Conservation (phyloP, 2,888 invertebrate genomes). For the Leptopilina drosophilae region DNA sequence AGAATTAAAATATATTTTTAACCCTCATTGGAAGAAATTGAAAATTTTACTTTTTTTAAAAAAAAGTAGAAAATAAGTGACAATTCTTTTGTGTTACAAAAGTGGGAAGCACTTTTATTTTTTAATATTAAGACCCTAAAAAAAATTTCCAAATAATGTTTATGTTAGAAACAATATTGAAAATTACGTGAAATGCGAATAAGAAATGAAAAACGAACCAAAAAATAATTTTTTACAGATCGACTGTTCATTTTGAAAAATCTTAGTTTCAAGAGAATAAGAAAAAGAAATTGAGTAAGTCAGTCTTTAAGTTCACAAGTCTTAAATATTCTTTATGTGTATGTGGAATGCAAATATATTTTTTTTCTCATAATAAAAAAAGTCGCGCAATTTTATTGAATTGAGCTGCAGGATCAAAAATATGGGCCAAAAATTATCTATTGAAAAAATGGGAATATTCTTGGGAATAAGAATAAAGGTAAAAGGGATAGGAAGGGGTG, state of each 20-base stretch:
- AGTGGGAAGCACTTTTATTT: constrained; percentile 24
- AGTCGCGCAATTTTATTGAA: too few species aligned
- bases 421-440: background rate
- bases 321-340: background rate
- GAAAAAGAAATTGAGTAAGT: background rate
- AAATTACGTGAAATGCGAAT: too few species aligned
- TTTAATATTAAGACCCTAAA: too few species aligned
- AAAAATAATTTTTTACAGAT: too few species aligned
- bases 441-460: background rate
- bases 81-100: background rate
- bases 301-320: constrained; percentile 21
- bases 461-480: background rate
- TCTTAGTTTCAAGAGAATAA: background rate
- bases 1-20: too few species aligned
- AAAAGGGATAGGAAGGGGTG: constrained; percentile 57
- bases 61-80: background rate
- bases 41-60: too few species aligned
- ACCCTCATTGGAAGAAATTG: too few species aligned
- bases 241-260: background rate
- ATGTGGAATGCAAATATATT: constrained; percentile 17
- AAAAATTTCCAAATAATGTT: too few species aligned
- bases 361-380: background rate
- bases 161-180: too few species aligned
- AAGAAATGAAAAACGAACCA: too few species aligned
- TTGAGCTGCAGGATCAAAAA: too few species aligned